Base-by-base conservation (phyloP, 2,797 vertebrate genomes). In the Catamblyrhynchus diadema region DNA sequence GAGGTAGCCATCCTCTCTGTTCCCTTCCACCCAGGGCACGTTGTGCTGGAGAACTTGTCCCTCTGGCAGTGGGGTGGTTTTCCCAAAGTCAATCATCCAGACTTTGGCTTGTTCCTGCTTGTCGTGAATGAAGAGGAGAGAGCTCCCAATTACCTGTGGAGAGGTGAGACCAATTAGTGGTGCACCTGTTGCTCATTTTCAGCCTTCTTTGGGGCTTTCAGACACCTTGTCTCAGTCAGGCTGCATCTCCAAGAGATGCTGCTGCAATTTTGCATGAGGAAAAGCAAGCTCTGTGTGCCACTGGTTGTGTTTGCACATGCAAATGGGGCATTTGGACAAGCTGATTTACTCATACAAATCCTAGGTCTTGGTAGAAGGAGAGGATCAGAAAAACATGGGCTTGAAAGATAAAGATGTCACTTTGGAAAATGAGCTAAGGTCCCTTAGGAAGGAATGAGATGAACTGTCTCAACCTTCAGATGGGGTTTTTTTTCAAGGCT, bases 21-120 rank as follows among this genome's bases (percentile, higher is more conserved):
- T 99, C 44, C 99, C 99, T 96, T 99, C 99, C 67, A 97, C 91
- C 99, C 99, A 99, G 7, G 97, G 94, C 22, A 98, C 95, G 0
- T 99, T 97, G 90, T 99, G 99, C 95, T 97, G 98, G 24, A 99
- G 98, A 86, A 98, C 98, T 79, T 99, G 97, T 50, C 99, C 99
- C 14, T 99, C 99, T 0, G 99, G 98, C 81, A 99, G 98, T 1
- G 99, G 99, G 0, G 98, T 99, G 75, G 99, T 99, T 96, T 99
- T 99, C 95, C 99, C 99, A 65, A 99, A 99, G 98, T 99, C 99
- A 51, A 99, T 99, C 99, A 99, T 99, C 99, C 99, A 99, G 84
- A 99, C 98, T 97, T 99, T 99, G 96, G 99, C 99, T 64, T 98
- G 98, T 18, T 99, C 99, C 39, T 97, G 98, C 91, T 98, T 98